Base-by-base conservation (phyloP, 2,888 invertebrate genomes). In the Macaria notata region DNA sequence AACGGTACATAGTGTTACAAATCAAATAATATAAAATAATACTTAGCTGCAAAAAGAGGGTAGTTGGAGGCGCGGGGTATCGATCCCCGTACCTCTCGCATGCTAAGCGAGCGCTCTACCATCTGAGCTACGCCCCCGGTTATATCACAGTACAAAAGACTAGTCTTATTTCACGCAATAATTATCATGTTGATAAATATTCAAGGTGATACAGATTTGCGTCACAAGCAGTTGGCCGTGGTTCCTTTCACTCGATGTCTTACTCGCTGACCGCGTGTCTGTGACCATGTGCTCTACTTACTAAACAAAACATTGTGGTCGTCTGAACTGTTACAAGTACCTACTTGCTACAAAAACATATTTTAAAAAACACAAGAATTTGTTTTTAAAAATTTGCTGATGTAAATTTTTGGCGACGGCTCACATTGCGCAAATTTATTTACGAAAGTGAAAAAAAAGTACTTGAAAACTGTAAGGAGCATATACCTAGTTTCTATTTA, bases 81-180 rank as follows among this genome's bases (percentile, higher is more conserved):
- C 89, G 90, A 89, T 90, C 88, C 89, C 90, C 86, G 89, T 89
- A 88, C 88, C 86, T 89, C 90, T 89, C 89, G 81, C 91, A 90
- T 90, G 90, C 89, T 91, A 89, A 91, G 91, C 89, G 90, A 90
- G 90, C 90, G 89, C 90, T 90, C 90, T 90, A 90, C 90, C 91
- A 89, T 91, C 90, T 92, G 91, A 90, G 89, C 90, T 90, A 90
- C 92, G 88, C 88, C 91, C 88, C 88, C 90, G 62, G 66, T 56
- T 68, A 48, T 46, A 46, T 38, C 9, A 41, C 8, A 4, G 9
- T 38, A 5, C 29, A 52, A 33, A 57, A 49, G 46, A 30, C 9
- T 9, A 43, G 41, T 6, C 8, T 39, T 31, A 42, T 49, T 49
- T 36, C n/a, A 45, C 46, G 31, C 30, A 45, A 6, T 50, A 5